Conservation (phyloP, 2,113 vertebrate genomes). For the Sorex fumeus region DNA sequence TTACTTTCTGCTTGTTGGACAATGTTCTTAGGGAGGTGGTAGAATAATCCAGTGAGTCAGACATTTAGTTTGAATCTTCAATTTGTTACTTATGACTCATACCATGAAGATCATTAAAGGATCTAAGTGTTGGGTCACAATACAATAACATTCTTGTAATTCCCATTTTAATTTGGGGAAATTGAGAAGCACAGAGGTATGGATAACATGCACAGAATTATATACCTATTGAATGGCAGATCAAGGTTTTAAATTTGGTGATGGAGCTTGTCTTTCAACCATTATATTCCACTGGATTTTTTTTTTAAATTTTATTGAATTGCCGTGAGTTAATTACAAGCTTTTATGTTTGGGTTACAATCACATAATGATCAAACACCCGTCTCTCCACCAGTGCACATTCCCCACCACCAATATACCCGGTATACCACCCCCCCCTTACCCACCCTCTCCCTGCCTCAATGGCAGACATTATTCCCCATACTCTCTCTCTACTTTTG, state of each 20-base stretch:
- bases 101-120: background rate
- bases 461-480: too few relatives aligned
- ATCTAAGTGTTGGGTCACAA: background rate
- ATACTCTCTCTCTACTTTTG: too few relatives aligned
- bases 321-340: too few relatives aligned
- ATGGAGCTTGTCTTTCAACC: constrained; percentile 4
- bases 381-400: too few relatives aligned
- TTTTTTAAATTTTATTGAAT: too few relatives aligned
- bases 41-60: background rate
- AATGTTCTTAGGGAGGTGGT: background rate
- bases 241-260: constrained; percentile 31
- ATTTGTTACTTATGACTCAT: background rate
- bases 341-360: too few relatives aligned
- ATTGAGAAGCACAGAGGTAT: background rate
- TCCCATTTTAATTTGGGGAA: background rate
- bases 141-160: background rate
- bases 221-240: background rate
- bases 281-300: background rate
- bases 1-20: background rate
- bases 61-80: background rate
- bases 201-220: background rate
- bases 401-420: too few relatives aligned
- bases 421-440: too few relatives aligned
- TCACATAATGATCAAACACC: too few relatives aligned
- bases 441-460: too few relatives aligned